phyloP scores from a whole-genome alignment of 1,140 invertebrate species.

The Psilanteris sp. region DNA sequence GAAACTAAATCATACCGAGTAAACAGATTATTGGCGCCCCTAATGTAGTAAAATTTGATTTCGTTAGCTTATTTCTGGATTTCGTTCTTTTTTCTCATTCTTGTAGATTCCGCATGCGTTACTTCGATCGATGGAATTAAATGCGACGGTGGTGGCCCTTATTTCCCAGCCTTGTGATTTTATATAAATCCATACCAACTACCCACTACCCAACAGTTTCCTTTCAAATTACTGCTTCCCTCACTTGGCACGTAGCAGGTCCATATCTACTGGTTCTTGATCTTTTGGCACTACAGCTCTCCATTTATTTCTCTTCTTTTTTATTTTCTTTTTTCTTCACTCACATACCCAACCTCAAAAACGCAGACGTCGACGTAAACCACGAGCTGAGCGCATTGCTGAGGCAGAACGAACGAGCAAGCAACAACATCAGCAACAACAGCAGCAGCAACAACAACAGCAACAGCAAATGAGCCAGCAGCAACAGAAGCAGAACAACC shows the following conservation, averaged over 20 bases:
- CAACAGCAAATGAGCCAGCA: conserved; percentile 53
- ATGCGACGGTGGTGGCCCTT: conserved; percentile 77
- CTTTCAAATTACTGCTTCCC: conserved; percentile 45
- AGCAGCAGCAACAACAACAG: conserved; percentile 57
- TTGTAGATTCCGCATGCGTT: conserved; percentile 81
- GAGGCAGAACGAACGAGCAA: conserved; percentile 57
- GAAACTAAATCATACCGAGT: conserved; percentile 4
- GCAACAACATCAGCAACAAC: conserved; percentile 59
- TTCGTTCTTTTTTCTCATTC: conserved; percentile 73
- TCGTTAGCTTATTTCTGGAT: conserved; percentile 62
- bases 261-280: conserved; percentile 67
- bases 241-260: conserved; percentile 67
- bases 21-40: conserved; percentile 23
- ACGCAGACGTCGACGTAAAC: conserved; percentile 77
- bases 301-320: conserved; percentile 66
- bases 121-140: conserved; percentile 80
- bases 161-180: conserved; percentile 48
- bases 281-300: conserved; percentile 64
- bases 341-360: conserved; percentile 72
- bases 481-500: conserved; percentile 54
- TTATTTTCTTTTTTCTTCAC: conserved; percentile 69
- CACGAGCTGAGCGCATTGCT: conserved; percentile 67
- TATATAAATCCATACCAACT: conserved; percentile 32
- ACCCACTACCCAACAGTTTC: conserved; percentile 7
- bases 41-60: conserved; percentile 24